A percentile compares a stretch with the other conserved stretches of the same genome.
These are phyloP conservation scores for Syngnathus typhle DNA, from an alignment of 2,113 vertebrate species.

Conservation along the genomic window DNA sequence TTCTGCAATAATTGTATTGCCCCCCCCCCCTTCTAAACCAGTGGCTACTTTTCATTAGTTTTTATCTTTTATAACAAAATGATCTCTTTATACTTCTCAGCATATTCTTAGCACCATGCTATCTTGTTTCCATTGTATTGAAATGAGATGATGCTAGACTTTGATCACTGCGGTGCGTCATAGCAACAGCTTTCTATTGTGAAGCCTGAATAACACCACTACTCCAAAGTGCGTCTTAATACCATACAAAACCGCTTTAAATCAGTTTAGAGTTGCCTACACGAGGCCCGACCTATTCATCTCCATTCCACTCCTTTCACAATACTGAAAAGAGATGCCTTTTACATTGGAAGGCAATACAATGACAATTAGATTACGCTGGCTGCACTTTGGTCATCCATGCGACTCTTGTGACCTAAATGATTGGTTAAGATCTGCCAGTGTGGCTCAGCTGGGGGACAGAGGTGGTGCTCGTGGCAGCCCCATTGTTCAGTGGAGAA, in stretches of 20 bases:
- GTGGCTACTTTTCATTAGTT: background rate
- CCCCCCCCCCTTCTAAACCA: background rate
- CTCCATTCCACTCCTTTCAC: conserved; percentile 55
- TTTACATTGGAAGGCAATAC: conserved; percentile 71
- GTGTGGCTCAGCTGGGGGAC: conserved; percentile 65
- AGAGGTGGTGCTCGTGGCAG: conserved; percentile 55
- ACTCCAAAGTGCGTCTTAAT: conserved; percentile 71
- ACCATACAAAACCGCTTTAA: conserved; percentile 63
- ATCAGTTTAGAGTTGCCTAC: conserved; percentile 68
- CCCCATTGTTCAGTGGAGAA: conserved; percentile 61
- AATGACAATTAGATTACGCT: conserved; percentile 75
- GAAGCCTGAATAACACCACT: conserved; percentile 60
- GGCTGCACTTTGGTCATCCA: conserved; percentile 68
- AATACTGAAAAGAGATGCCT: conserved; percentile 65
- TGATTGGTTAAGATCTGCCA: conserved; percentile 59
- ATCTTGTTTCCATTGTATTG: conserved; percentile 27
- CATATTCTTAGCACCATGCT: conserved; percentile 24
- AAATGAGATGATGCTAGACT: conserved; percentile 47
- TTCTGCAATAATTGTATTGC: background rate
- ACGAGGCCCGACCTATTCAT: conserved; percentile 63
- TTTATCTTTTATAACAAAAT: background rate
- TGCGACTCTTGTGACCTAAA: conserved; percentile 62
- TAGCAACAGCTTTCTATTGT: conserved; percentile 57
- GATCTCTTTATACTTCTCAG: conserved; percentile 9
- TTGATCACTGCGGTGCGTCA: conserved; percentile 43